phyloP scores from a whole-genome alignment of 2,797 vertebrate genomes.

The Urosaurus nigricauda region DNA sequence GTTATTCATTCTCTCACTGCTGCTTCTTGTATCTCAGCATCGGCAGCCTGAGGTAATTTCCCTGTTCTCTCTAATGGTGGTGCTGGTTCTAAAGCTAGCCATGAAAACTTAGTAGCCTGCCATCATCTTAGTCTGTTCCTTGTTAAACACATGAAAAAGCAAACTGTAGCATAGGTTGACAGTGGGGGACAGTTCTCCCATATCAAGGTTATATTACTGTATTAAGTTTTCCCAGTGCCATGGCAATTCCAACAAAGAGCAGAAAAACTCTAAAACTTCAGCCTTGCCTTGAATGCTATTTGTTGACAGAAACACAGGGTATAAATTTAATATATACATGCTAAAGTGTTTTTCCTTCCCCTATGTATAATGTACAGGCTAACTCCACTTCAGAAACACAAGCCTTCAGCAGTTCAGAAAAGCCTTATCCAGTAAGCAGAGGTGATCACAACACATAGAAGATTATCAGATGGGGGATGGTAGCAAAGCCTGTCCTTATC shows the following conservation, averaged over 20 bases:
- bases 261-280: background rate
- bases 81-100: background rate
- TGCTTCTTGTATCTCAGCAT: no score
- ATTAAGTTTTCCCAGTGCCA: background rate
- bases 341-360: conserved; percentile 2
- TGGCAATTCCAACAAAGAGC: background rate
- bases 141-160: background rate
- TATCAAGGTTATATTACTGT: background rate
- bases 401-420: no score
- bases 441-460: no score
- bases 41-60: no score
- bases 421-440: no score
- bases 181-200: background rate
- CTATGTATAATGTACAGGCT: background rate
- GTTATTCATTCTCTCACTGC: no score
- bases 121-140: background rate
- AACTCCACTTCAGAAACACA: no score
- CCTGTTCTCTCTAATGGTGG: no score
- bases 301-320: background rate
- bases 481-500: no score
- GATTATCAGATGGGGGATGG: no score
- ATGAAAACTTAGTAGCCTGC: background rate
- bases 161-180: no score
- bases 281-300: background rate
- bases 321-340: background rate